phyloP scores from a whole-genome alignment of 2,113 vertebrate genomes.

The Callionymus lyra region DNA sequence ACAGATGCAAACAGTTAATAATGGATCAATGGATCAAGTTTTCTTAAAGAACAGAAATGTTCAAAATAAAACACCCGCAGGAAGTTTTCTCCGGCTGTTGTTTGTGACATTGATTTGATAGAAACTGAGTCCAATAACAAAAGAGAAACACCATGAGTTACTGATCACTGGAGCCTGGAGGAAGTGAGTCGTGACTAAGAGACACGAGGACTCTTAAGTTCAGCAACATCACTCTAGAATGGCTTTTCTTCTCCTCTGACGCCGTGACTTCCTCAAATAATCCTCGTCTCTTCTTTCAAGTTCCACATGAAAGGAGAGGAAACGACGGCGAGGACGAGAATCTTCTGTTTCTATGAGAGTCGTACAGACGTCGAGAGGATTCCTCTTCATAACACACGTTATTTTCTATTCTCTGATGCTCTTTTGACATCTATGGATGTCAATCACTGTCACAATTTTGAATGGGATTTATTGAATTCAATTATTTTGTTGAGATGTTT shows the following conservation, averaged over 20 bases:
- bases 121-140: slow-evolving; percentile 8
- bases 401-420: no score
- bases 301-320: slow-evolving; percentile 34
- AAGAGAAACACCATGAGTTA: slow-evolving; percentile 21
- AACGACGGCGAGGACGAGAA: slow-evolving; percentile 22
- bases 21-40: no score
- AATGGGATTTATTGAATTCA: no score
- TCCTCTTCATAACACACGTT: no score
- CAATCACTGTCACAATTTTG: no score
- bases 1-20: no score
- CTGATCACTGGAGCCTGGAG: slow-evolving; percentile 27
- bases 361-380: slow-evolving; percentile 14
- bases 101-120: no score
- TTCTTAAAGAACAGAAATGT: no score
- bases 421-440: no score
- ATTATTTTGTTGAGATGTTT: no score
- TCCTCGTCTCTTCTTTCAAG: slow-evolving; percentile 34
- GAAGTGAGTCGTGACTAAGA: slow-evolving; percentile 28
- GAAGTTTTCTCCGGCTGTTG: no score
- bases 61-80: no score
- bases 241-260: slow-evolving; percentile 6
- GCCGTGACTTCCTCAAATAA: slow-evolving; percentile 18
- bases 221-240: slow-evolving; percentile 8
- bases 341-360: slow-evolving; percentile 24
- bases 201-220: slow-evolving; percentile 19